A percentile compares a stretch with the other conserved stretches of the same genome.
Conservation (phyloP, 1,140 invertebrate species). For the Helicoverpa zea region DNA sequence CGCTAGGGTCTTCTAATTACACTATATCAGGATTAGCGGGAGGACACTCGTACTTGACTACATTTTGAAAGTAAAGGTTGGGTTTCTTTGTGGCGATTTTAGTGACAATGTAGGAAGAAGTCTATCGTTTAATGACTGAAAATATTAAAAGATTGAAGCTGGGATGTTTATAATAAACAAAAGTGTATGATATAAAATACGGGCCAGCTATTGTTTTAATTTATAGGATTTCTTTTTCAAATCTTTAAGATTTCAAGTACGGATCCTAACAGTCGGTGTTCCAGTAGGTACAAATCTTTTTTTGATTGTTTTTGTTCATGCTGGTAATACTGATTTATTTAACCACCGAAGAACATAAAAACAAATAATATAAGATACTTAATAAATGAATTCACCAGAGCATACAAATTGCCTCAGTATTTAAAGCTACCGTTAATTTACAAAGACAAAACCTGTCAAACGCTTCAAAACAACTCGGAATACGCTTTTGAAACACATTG, state of each 20-base stretch:
- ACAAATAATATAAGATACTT: neutral
- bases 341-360: neutral
- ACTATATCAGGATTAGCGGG: constrained; percentile 42
- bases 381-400: neutral
- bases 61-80: constrained; percentile 27
- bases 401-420: neutral
- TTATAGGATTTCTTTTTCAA: too few species aligned
- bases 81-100: neutral
- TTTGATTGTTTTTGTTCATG: too few species aligned
- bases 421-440: neutral
- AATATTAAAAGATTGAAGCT: too few species aligned
- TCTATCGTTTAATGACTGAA: too few species aligned
- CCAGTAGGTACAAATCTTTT: too few species aligned
- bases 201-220: too few species aligned
- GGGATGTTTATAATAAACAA: too few species aligned
- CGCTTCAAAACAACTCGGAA: neutral
- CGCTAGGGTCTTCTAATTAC: constrained; percentile 34
- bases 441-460: neutral
- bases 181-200: too few species aligned
- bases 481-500: neutral
- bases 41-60: constrained; percentile 26
- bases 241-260: too few species aligned
- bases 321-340: too few species aligned
- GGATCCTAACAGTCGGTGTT: too few species aligned
- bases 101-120: too few species aligned